Evolutionary conservation across 2,113 vertebrate species (phyloP), one percentile per base, ranked within the genome.

Genomic region (Spheniscus mendiculus): DNA sequence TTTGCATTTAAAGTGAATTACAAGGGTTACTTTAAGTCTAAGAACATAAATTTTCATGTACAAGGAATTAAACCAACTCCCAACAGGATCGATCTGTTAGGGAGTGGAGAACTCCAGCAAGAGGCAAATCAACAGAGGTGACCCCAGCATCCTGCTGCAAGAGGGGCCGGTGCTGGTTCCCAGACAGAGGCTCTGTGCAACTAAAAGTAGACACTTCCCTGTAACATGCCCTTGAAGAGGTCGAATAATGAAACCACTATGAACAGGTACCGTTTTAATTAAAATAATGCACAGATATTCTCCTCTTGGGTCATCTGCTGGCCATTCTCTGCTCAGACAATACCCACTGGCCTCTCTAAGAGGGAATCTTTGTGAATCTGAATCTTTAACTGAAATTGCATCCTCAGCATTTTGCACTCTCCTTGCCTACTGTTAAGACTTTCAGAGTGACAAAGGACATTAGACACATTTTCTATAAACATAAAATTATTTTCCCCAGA

Each of bases 41-140:
- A 93, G 87, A 97, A 87, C 91, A 93, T 93, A 96, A 87, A 94
- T 94, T 96, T 96, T 88, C 84, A 86, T 62, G n/a, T 93, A 87
- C 71, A 90, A 94, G 71, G 87, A 93, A 95, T 80, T 77, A 93
- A 95, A 96, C 92, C 76, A 76, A 29, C 47, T 91, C 87, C 84
- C 79, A 87, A 59, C 50, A 93, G 71, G 66, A 83, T 50, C 19
- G 21, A 80, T 85, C 74, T 53, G 58, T 47, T 59, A 38, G 42
- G 76, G 52, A 78, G 23, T 26, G 56, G 44, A 93, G 88, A 94
- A 58, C 63, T 93, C 88, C 65, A 92, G 81, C 79, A 83, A 77
- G 89, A 87, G n/a, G 58, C 73, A 96, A 93, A 90, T 83, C 67
- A 90, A n/a, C 45, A 73, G 70, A 76, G 73, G 73, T 92, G 92